phyloP scores from a whole-genome alignment of 2,113 vertebrate species.

The Probosciger aterrimus region DNA sequence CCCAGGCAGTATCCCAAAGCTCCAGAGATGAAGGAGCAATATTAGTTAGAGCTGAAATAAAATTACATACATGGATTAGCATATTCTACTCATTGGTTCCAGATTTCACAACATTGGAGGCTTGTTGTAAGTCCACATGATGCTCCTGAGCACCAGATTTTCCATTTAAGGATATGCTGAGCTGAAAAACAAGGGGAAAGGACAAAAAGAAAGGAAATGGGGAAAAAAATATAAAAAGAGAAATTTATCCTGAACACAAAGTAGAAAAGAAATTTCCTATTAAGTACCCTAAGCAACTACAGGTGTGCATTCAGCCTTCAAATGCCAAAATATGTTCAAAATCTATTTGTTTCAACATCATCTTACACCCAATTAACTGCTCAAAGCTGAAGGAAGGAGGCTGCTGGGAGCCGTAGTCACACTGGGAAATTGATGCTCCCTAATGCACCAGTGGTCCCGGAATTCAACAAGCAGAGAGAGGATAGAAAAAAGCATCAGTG shows the following conservation, averaged over 20 bases:
- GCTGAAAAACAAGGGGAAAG: neutral
- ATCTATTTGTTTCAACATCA: neutral
- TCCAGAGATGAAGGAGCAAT: neutral
- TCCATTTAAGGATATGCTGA: neutral
- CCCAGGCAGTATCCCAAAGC: neutral
- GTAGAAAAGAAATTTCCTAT: neutral
- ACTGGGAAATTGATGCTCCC: neutral
- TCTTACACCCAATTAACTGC: neutral
- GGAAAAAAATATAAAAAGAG: neutral
- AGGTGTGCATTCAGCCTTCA: neutral
- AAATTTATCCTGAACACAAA: neutral
- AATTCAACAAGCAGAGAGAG: neutral
- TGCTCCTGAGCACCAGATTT: neutral
- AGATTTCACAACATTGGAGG: neutral
- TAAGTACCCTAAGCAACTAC: neutral
- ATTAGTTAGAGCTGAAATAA: neutral
- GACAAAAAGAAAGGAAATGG: fast-evolving
- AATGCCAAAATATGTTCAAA: neutral
- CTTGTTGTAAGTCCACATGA: neutral
- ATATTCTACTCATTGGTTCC: neutral
- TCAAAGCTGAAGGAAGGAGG: neutral
- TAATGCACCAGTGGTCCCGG: neutral
- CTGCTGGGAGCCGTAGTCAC: neutral
- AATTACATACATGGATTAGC: neutral
- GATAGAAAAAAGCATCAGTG: neutral